Evolutionary conservation across 2,113 vertebrate species (phyloP).

Genomic region (Corythornis vintsioides): DNA sequence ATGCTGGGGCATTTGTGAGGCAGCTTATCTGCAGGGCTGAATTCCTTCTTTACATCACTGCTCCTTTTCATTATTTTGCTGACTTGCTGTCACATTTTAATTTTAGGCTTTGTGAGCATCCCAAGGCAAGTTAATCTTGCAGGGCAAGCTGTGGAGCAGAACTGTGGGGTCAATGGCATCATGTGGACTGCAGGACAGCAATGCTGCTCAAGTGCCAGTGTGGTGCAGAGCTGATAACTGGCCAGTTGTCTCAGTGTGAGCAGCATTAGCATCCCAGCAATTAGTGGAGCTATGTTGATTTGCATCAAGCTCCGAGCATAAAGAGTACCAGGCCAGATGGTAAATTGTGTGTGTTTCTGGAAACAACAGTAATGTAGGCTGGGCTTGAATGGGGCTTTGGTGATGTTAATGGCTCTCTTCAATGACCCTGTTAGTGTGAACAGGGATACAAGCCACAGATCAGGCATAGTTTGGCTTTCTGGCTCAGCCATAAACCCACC

Average conservation of each 20-base stretch:
- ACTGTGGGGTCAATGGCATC: neutral
- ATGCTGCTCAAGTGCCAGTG: accelerated
- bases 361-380: neutral
- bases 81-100: neutral
- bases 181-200: neutral
- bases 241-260: neutral
- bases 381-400: neutral
- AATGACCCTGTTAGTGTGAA: neutral
- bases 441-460: neutral
- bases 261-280: slow-evolving; percentile 22
- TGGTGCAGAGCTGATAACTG: neutral
- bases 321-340: slow-evolving; percentile 43
- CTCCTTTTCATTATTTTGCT: neutral
- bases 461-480: accelerated
- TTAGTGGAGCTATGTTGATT: slow-evolving; percentile 29
- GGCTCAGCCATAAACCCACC: neutral
- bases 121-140: neutral
- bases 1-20: neutral
- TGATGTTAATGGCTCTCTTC: neutral
- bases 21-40: neutral
- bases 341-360: neutral
- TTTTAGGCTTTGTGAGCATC: neutral
- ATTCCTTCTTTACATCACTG: accelerated
- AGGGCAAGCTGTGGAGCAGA: neutral
- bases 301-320: neutral